Evolutionary conservation across 2,797 vertebrate species (phyloP).

Genomic region (Molothrus ater): DNA sequence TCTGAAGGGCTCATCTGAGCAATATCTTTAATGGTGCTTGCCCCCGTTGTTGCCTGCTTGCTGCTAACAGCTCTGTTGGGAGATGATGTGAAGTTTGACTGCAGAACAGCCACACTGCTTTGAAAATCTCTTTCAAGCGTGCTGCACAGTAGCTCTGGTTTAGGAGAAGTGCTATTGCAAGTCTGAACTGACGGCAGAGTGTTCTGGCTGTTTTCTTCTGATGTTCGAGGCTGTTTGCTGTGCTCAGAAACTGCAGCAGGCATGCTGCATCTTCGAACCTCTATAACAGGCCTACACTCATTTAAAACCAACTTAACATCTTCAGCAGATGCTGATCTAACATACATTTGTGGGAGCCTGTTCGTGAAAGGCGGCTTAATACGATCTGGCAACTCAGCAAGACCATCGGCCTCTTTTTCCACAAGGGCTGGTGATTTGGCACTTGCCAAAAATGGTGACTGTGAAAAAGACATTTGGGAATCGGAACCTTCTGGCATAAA

Average conservation of each 20-base stretch:
- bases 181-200: conserved; percentile 38
- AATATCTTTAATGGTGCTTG: conserved; percentile 66
- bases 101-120: conserved; percentile 42
- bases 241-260: conserved; percentile 77
- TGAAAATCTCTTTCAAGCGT: conserved; percentile 73
- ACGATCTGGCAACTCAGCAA: conserved; percentile 83
- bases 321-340: conserved; percentile 89
- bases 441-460: conserved; percentile 86
- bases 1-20: conserved; percentile 46
- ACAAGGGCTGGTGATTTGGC: conserved; percentile 89
- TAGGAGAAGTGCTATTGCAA: conserved; percentile 70
- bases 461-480: conserved; percentile 90
- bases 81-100: conserved; percentile 58
- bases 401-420: conserved; percentile 84
- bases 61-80: conserved; percentile 54
- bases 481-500: conserved; percentile 88
- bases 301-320: conserved; percentile 81
- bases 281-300: conserved; percentile 80
- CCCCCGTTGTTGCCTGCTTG: conserved; percentile 67
- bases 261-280: conserved; percentile 79
- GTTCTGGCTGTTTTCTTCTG: conserved; percentile 78
- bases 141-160: conserved; percentile 62
- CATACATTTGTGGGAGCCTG: conserved; percentile 83
- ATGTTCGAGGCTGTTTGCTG: conserved; percentile 57
- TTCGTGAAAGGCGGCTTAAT: conserved; percentile 74